Conservation (phyloP, 2,888 invertebrate genomes). For the Polymixis lichenea region DNA sequence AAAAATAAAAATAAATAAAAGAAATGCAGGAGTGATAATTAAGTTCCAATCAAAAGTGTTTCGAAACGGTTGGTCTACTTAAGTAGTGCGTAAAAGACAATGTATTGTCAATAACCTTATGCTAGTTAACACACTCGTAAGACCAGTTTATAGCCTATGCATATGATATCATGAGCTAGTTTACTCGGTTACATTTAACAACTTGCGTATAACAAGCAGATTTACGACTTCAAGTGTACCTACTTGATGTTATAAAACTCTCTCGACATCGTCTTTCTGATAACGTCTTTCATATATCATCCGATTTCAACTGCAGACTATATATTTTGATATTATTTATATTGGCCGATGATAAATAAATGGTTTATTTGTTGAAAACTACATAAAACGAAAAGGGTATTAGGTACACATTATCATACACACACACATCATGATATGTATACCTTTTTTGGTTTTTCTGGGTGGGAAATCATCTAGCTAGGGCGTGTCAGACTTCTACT, state of each 20-base stretch:
- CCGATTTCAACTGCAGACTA: neutral
- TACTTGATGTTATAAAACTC: neutral
- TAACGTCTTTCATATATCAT: neutral
- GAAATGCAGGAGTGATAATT: neutral
- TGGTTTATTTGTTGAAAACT: neutral
- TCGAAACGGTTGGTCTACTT: neutral
- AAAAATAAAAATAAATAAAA: too few relatives aligned
- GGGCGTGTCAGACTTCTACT: too few relatives aligned
- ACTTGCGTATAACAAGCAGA: constrained; percentile 41
- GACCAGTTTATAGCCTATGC: constrained; percentile 30
- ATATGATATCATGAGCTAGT: constrained; percentile 42
- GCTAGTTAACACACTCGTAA: neutral
- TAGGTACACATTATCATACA: neutral
- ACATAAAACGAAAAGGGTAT: neutral
- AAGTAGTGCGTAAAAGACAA: neutral
- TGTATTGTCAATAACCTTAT: neutral
- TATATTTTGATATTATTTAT: neutral
- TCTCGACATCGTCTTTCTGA: neutral
- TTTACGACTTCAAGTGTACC: constrained; percentile 29
- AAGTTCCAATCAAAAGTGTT: neutral
- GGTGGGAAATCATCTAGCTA: too few relatives aligned
- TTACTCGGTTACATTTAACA: constrained; percentile 28
- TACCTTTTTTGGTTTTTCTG: too few relatives aligned
- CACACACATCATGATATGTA: neutral
- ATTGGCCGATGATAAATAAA: neutral